Evolutionary conservation across 1,140 invertebrate genomes (phyloP).

Genomic region (Coenobita brevimanus): DNA sequence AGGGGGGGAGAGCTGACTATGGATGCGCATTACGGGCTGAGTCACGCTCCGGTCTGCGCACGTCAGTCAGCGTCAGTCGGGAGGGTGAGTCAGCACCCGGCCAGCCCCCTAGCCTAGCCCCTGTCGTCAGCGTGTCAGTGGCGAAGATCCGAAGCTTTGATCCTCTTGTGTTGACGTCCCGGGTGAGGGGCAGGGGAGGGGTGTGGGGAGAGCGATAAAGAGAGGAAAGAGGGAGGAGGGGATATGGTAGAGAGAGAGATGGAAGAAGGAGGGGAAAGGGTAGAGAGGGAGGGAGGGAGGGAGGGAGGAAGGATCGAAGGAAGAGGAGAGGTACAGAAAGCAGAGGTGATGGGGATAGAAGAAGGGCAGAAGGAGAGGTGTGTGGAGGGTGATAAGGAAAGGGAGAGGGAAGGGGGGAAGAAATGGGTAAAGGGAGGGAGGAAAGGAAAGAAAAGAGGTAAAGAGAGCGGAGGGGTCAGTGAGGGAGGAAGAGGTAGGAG

Average conservation of each 20-base stretch:
- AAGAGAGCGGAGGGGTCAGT: not conserved
- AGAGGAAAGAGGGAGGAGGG: not conserved
- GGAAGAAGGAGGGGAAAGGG: not conserved
- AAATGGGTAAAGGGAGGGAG: not conserved
- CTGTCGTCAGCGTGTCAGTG: slow-evolving; percentile 58
- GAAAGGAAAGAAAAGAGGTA: not conserved
- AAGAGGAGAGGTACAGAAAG: not conserved
- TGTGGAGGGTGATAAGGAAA: not conserved
- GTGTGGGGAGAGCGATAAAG: not conserved
- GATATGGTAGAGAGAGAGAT: slow-evolving; percentile 2
- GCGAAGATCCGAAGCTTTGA: slow-evolving; percentile 55
- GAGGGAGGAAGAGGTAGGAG: not conserved
- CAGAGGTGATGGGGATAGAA: too few relatives aligned
- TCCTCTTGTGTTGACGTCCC: slow-evolving; percentile 53
- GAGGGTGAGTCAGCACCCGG: slow-evolving; percentile 54
- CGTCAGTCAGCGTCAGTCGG: slow-evolving; percentile 60
- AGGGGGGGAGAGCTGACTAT: not conserved
- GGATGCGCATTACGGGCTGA: slow-evolving; percentile 50
- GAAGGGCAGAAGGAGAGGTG: too few relatives aligned
- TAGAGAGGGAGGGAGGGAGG: not conserved
- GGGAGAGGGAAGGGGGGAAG: slow-evolving; percentile 7
- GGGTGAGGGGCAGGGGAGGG: not conserved
- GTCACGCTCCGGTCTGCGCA: slow-evolving; percentile 53
- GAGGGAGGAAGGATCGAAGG: not conserved
- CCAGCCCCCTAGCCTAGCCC: slow-evolving; percentile 41